Percentiles rank a stretch among this genome's conserved stretches.
phyloP scores from a whole-genome alignment of 2,113 vertebrate genomes.

The Notothenia coriiceps region DNA sequence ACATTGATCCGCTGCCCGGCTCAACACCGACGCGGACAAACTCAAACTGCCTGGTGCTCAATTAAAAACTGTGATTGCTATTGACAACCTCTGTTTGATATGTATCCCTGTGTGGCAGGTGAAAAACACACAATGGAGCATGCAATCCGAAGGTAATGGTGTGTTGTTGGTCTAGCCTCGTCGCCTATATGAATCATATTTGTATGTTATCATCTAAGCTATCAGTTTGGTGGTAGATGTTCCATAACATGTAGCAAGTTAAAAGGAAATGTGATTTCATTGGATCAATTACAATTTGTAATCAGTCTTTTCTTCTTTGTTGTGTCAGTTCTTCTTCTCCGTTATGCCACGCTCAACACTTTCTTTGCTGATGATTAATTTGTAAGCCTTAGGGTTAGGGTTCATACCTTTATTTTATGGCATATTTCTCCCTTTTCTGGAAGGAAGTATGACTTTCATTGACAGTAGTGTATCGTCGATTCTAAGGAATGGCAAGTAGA shows the following conservation, averaged over 20 bases:
- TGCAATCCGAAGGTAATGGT: not conserved
- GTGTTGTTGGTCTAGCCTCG: not conserved
- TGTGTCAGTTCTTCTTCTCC: not conserved
- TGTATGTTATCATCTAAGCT: not conserved
- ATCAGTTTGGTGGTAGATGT: not conserved
- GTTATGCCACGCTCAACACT: not conserved
- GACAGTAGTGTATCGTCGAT: not conserved
- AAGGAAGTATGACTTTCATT: not conserved
- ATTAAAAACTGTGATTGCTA: conserved; percentile 34
- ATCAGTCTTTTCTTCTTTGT: not conserved
- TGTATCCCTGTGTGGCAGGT: not conserved
- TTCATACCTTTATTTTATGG: too few relatives aligned
- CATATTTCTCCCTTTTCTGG: not conserved
- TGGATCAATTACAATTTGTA: too few relatives aligned
- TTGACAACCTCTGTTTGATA: conserved; percentile 6
- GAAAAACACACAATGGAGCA: not conserved
- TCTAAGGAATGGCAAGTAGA: not conserved
- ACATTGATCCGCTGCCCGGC: conserved; percentile 5
- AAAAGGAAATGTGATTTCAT: not conserved
- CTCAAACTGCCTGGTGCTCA: conserved; percentile 5
- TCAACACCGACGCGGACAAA: not conserved
- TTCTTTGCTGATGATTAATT: not conserved
- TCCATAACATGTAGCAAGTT: not conserved
- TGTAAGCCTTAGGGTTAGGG: not conserved
- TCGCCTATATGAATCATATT: not conserved